Conservation (phyloP, 2,113 vertebrate species). For the Pardalotus punctatus region DNA sequence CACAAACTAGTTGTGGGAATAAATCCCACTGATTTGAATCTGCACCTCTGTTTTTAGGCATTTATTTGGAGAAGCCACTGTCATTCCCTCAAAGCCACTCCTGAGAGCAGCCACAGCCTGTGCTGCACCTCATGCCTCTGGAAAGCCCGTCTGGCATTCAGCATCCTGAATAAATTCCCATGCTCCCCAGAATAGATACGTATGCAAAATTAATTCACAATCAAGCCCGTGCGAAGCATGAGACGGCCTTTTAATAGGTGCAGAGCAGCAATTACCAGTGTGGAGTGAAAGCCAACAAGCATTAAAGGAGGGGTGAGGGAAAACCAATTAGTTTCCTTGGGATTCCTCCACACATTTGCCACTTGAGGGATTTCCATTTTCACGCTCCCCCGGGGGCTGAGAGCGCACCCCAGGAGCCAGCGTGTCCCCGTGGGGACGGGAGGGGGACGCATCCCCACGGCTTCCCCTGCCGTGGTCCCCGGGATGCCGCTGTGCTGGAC, state of each 20-base stretch:
- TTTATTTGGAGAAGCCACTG: background rate
- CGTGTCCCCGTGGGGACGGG: background rate
- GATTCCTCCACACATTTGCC: slow-evolving; percentile 5
- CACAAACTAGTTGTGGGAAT: background rate
- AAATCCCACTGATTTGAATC: background rate
- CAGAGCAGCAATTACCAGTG: slow-evolving; percentile 30
- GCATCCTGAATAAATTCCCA: background rate
- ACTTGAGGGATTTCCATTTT: background rate
- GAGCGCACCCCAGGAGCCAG: background rate
- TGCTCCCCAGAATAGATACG: background rate
- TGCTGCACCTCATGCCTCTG: background rate
- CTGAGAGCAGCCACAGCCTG: fast-evolving
- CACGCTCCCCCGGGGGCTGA: background rate
- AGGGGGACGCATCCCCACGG: background rate
- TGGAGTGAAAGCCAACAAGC: slow-evolving; percentile 24
- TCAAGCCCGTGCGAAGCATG: background rate
- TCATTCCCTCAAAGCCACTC: background rate
- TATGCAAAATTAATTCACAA: slow-evolving; percentile 39
- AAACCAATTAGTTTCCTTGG: slow-evolving; percentile 15
- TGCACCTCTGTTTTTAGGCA: background rate
- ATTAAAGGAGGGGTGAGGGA: background rate
- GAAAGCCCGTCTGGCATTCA: background rate
- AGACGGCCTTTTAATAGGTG: background rate
- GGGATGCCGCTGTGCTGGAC: background rate
- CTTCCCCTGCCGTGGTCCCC: background rate